Conservation (phyloP, 2,888 invertebrate species). For the Prionchulus punctatus region DNA sequence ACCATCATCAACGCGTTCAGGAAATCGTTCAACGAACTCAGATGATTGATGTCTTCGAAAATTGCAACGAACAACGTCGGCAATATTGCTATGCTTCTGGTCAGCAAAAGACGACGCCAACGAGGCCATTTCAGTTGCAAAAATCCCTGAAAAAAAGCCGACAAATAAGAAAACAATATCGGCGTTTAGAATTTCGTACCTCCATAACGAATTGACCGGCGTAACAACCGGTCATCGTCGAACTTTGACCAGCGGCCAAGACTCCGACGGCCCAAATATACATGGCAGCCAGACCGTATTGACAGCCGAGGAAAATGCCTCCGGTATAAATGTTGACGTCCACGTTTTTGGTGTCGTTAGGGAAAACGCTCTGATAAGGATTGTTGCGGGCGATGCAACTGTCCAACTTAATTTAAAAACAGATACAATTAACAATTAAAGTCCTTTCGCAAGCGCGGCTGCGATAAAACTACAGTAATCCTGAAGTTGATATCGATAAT, state of each 20-base stretch:
- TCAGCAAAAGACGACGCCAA: slow-evolving; percentile 69
- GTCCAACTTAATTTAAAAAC: too few species aligned
- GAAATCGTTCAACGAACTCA: slow-evolving; percentile 57
- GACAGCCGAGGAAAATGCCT: slow-evolving; percentile 40
- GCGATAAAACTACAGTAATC: too few species aligned
- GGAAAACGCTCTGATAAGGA: slow-evolving; percentile 20
- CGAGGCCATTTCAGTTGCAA: slow-evolving; percentile 64
- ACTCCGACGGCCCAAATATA: slow-evolving; percentile 44
- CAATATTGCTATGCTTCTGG: slow-evolving; percentile 62
- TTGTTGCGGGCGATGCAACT: slow-evolving; percentile 11
- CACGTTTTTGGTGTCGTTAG: slow-evolving; percentile 23
- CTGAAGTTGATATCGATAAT: too few species aligned
- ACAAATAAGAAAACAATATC: background rate
- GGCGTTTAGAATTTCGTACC: slow-evolving; percentile 19
- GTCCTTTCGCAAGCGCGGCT: too few species aligned
- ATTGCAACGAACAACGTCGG: slow-evolving; percentile 39
- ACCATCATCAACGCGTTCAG: slow-evolving; percentile 70
- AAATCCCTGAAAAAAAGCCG: slow-evolving; percentile 45
- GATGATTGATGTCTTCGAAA: slow-evolving; percentile 24
- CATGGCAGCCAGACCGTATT: slow-evolving; percentile 38
- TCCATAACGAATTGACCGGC: slow-evolving; percentile 44
- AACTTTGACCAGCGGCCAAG: slow-evolving; percentile 40
- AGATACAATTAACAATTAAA: too few species aligned
- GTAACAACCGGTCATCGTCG: slow-evolving; percentile 44
- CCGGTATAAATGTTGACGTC: slow-evolving; percentile 14